Base-by-base conservation (phyloP, 2,113 vertebrate species). In the Austrofundulus limnaeus region DNA sequence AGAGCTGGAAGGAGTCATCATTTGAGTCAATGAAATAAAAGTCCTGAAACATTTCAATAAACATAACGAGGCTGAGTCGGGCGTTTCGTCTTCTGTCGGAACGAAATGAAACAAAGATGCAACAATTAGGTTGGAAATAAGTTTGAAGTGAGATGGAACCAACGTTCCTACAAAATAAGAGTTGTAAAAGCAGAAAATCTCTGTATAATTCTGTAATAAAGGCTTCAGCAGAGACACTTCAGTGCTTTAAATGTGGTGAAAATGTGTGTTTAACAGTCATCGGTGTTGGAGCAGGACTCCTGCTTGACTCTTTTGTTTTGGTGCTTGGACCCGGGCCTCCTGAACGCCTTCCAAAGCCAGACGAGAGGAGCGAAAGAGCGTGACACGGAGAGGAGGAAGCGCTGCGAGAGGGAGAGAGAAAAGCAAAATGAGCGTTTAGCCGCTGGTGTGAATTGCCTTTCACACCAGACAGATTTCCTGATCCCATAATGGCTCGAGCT, bases 391-490 rank as follows among this genome's bases (percentile, higher is more conserved):
- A 78, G 69, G 45, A 31, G 49, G 56, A 65, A 13, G 25, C 31
- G 11, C 5, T 53, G 67, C 24, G 64, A 56, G 72, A 87, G 84
- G 10, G 62, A 72, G 72, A 51, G 70, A 70, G 81, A 88, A 86
- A 92, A 90, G 89, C 91, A 88, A 92, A 92, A 81, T 92, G 92
- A 93, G 91, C 91, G 90, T 92, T 93, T 93, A 93, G 90, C 88
- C 83, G 63, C 66, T 89, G 89, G 92, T 93, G 92, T 92, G 92
- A 93, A 93, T 91, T 92, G 92, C 90, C 91, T 92, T 92, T 93
- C 92, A 87, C 92, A 92, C 90, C 88, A 92, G 91, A 92, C 92
- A 92, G 89, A 91, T 91, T 91, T 91, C 85, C 90, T 89, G 89
- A 91, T 87, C 89, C 90, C 90, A 82, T 92, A 90, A 92, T 91